A percentile compares a stretch with the other conserved stretches of the same genome.
phyloP scores from a whole-genome alignment of 2,113 vertebrate species.

The Scomber colias region DNA sequence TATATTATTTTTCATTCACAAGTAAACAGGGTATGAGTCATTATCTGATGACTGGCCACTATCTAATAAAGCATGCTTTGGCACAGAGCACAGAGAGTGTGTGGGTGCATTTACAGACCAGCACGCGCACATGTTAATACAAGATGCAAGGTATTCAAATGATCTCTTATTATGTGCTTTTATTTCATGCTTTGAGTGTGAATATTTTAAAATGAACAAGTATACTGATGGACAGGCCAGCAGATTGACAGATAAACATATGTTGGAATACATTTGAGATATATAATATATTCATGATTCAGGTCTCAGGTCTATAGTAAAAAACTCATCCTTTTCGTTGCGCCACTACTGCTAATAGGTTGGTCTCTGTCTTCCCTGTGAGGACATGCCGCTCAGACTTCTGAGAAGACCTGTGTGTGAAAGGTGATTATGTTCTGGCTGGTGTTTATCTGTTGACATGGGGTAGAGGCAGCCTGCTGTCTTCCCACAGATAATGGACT shows the following conservation, averaged over 20 bases:
- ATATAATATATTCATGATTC: background rate
- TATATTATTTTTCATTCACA: conserved; percentile 6
- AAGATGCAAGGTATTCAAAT: background rate
- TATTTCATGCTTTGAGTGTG: background rate
- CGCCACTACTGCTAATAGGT: background rate
- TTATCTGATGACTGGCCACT: conserved; percentile 8
- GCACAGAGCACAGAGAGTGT: background rate
- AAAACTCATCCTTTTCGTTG: background rate
- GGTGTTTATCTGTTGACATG: conserved; percentile 77
- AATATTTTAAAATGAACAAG: background rate
- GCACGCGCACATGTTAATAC: background rate
- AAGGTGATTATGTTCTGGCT: conserved; percentile 77
- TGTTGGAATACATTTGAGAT: too few relatives aligned
- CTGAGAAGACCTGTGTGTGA: conserved; percentile 78
- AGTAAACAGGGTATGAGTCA: conserved; percentile 20
- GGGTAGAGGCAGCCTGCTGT: conserved; percentile 69
- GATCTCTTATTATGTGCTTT: background rate
- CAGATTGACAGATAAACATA: background rate
- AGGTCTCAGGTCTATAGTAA: background rate
- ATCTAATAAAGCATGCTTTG: conserved; percentile 23
- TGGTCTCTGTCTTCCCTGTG: conserved; percentile 24
- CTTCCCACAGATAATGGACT: conserved; percentile 74
- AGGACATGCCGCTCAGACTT: conserved; percentile 50
- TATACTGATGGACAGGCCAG: background rate
- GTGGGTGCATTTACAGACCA: background rate